phyloP scores from a whole-genome alignment of 2,888 invertebrate species.

The Venusia cambrica region DNA sequence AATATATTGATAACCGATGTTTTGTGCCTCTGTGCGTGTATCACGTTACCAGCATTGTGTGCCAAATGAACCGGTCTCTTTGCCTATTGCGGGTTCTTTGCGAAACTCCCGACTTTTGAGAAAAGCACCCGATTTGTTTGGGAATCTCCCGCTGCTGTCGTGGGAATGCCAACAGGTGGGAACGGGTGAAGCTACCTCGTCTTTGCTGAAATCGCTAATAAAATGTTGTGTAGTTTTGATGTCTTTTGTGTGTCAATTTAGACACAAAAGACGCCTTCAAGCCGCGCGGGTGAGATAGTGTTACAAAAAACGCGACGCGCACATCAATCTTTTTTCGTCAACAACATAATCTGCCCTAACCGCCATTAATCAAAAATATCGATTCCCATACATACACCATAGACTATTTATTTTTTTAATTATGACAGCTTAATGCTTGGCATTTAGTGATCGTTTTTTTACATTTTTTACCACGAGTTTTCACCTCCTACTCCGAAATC shows the following conservation, averaged over 20 bases:
- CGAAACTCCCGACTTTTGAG: conserved; percentile 26
- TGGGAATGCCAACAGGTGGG: conserved; percentile 62
- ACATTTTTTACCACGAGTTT: conserved; percentile 38
- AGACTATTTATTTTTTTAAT: conserved; percentile 62
- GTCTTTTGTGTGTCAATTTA: conserved; percentile 10
- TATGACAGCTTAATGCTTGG: conserved; percentile 78
- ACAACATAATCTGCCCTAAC: conserved; percentile 67
- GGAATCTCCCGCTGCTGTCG: conserved; percentile 26
- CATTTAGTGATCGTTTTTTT: conserved; percentile 69
- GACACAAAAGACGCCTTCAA: conserved; percentile 28
- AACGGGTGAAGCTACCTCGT: conserved; percentile 52
- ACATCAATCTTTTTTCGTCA: conserved; percentile 53
- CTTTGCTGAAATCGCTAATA: conserved; percentile 43
- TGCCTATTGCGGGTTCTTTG: no score
- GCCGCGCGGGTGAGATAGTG: conserved; percentile 53
- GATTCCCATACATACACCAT: conserved; percentile 69
- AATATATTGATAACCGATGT: conserved; percentile 23
- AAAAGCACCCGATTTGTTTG: no score
- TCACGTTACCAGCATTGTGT: conserved; percentile 57
- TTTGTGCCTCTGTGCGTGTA: conserved; percentile 53
- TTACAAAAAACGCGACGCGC: conserved; percentile 43
- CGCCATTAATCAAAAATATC: conserved; percentile 74
- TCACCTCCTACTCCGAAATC: background rate
- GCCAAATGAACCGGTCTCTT: conserved; percentile 63
- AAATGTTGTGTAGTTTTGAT: conserved; percentile 37